phyloP scores from a whole-genome alignment of 2,113 vertebrate species.

The Onychostoma macrolepis region DNA sequence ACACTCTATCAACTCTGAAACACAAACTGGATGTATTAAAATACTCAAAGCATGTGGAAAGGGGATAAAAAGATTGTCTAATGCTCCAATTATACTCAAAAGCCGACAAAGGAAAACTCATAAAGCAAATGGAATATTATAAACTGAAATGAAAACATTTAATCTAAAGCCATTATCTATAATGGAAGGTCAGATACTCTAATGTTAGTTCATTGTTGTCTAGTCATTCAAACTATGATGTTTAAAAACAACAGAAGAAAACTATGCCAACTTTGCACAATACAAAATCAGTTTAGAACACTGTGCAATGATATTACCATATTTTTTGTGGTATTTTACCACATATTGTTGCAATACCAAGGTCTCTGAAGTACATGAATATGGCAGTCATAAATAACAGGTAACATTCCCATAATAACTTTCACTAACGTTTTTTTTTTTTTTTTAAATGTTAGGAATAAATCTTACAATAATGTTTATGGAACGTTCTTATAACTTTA shows the following conservation, averaged over 20 bases:
- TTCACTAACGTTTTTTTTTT: too few relatives aligned
- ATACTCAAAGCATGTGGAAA: neutral
- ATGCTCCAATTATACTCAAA: neutral
- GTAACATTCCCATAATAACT: neutral
- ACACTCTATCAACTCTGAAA: neutral
- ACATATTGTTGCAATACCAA: neutral
- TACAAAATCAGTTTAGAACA: neutral
- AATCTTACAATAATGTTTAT: too few relatives aligned
- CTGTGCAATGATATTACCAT: neutral
- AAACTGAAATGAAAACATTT: neutral
- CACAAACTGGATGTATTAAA: neutral
- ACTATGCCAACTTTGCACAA: neutral
- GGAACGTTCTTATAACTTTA: neutral
- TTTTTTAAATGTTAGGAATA: too few relatives aligned
- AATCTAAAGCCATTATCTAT: neutral
- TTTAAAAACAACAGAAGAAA: neutral
- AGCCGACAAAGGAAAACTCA: neutral
- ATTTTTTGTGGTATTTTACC: neutral
- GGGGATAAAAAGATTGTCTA: neutral
- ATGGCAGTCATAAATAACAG: neutral
- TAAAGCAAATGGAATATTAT: neutral
- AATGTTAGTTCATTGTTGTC: neutral
- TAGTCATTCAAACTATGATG: neutral
- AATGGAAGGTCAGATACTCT: neutral
- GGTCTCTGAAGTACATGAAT: neutral